Evolutionary conservation across 2,113 vertebrate species (phyloP), one percentile per base, ranked within the genome.

Genomic region (Taxidea taxus): DNA sequence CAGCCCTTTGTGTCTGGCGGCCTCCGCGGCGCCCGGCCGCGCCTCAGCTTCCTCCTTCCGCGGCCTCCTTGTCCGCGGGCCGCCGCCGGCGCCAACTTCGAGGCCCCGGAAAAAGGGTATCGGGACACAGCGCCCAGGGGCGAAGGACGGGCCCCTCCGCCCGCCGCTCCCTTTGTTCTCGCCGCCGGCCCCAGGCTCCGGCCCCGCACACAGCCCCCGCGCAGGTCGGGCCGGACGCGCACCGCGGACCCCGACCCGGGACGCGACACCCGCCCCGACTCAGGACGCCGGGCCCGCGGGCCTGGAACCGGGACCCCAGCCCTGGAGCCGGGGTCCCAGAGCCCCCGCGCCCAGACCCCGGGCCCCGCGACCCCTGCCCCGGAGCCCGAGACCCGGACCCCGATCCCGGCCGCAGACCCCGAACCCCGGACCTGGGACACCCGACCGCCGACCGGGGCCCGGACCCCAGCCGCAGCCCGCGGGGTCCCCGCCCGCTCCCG

Each of bases 11-110:
- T 92, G 91, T 91, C 86, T 6, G 72, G 29, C 82, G 12, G 60
- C 60, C 60, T 31, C 90, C 29, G 78, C 10, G 70, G 49, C 16
- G 25, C 4, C 20, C 13, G 58, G 42, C 60, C 72, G 15, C 39
- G 25, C 58, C 91, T 86, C 70, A 58, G 86, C 85, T 91, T 72
- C 70, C 91, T 94, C 98, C 95, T 94, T 93, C 54, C 97, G 3
- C 62, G 62, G 92, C 88, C 93, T 91, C 97, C 97, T 42, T 83
- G 39, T 4, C 6, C 87, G 3, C 56, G 34, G 13, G 88, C 10
- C 15, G 58, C 18, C 5, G 13, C 60, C 15, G 14, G 4, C 60
- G 37, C 58, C 0, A 34, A 54, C 60, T 80, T 31, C 2, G 2
- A 31, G 47, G 31, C 75, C 34, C 74, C n/a, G 9, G n/a, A 16